phyloP scores from a whole-genome alignment of 2,888 invertebrate genomes.

The Pseudococcus viburni region DNA sequence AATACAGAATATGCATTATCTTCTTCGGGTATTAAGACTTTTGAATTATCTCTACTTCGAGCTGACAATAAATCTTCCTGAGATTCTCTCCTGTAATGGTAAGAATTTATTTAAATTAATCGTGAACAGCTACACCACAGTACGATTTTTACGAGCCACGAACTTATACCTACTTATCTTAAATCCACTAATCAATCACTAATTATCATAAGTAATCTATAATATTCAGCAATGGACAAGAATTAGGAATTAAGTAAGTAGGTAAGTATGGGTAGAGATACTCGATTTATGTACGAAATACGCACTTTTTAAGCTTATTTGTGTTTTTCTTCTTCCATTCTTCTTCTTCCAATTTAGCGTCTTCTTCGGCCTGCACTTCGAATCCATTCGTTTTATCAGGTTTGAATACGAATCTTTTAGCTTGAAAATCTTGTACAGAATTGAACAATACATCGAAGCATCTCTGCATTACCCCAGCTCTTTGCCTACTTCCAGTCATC shows the following conservation, averaged over 20 bases:
- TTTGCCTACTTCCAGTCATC: slow-evolving; percentile 82
- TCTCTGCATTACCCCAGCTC: slow-evolving; percentile 88
- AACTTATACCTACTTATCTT: no score
- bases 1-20: slow-evolving; percentile 92
- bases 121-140: not conserved
- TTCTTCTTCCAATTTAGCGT: slow-evolving; percentile 82
- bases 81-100: slow-evolving; percentile 21
- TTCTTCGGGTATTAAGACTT: slow-evolving; percentile 80
- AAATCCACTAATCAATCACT: no score
- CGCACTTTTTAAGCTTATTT: slow-evolving; percentile 71
- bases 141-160: slow-evolving; percentile 69
- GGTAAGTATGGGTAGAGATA: no score
- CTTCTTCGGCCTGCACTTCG: slow-evolving; percentile 88
- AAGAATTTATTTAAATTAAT: not conserved
- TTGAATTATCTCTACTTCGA: slow-evolving; percentile 73
- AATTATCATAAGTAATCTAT: not conserved
- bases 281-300: not conserved
- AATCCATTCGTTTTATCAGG: slow-evolving; percentile 96
- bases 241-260: not conserved
- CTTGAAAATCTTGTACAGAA: slow-evolving; percentile 78
- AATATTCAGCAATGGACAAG: no score
- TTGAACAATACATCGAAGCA: slow-evolving; percentile 94
- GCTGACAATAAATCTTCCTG: slow-evolving; percentile 77
- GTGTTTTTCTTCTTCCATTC: slow-evolving; percentile 40
- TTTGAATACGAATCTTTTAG: slow-evolving; percentile 91